A percentile compares a stretch with the other conserved stretches of the same genome.
These are phyloP conservation scores for Malthinus seriepunctatus DNA, from an alignment of 2,888 invertebrate genomes.

Conservation along the genomic window DNA sequence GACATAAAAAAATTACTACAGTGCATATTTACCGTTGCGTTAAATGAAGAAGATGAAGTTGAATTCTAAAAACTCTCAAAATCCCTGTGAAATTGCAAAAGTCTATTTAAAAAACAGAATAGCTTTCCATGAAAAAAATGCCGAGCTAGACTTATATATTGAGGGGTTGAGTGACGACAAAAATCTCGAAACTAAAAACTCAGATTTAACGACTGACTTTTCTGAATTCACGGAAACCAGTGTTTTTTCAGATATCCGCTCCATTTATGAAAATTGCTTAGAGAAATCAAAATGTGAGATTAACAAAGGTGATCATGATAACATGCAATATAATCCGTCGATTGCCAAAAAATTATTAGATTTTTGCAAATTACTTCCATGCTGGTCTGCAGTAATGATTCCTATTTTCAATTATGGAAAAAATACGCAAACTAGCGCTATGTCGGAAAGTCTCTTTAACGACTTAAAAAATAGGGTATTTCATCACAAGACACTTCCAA, in stretches of 20 bases:
- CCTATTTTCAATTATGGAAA: constrained; percentile 3
- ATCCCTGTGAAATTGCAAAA: not conserved
- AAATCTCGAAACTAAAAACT: no score
- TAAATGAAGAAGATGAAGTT: not conserved
- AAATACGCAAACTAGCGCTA: not conserved
- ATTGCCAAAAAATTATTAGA: not conserved
- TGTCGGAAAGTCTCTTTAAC: constrained; percentile 5
- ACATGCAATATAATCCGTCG: not conserved
- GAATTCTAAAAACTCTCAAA: not conserved
- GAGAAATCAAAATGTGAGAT: not conserved
- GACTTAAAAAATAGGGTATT: constrained; percentile 8
- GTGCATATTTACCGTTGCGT: not conserved
- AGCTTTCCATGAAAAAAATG: not conserved
- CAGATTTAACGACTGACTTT: no score
- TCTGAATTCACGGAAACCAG: no score
- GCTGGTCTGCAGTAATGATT: constrained; percentile 4
- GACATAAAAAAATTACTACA: not conserved
- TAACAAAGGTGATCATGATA: not conserved
- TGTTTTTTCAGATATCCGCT: no score
- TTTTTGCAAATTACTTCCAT: not conserved
- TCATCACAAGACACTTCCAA: constrained; percentile 3
- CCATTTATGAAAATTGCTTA: no score
- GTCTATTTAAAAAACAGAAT: not conserved
- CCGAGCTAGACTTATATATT: no score
- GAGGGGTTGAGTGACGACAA: no score